Percentiles rank a stretch among this genome's conserved stretches.
Evolutionary conservation across 2,888 invertebrate genomes (phyloP).

Genomic region (Patella ulyssiponensis): DNA sequence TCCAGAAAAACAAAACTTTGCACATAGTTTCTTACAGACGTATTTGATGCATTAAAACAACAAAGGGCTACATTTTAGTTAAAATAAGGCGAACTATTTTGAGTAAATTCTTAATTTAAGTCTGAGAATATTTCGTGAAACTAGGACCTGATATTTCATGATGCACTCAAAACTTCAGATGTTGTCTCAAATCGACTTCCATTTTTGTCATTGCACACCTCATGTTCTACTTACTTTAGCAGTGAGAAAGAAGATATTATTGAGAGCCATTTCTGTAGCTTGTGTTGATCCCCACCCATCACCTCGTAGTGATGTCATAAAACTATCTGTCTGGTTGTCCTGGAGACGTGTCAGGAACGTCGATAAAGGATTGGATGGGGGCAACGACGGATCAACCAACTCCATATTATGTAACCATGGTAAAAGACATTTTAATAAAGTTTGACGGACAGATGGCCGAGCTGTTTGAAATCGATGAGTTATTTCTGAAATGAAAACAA

Average conservation of each 20-base stretch:
- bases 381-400: slow-evolving; percentile 95
- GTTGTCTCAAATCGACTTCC: too few species aligned
- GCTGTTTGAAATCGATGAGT: slow-evolving; percentile 97
- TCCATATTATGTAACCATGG: slow-evolving; percentile 99
- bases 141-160: too few species aligned
- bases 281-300: slow-evolving; percentile 98
- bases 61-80: too few species aligned
- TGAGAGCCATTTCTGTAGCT: slow-evolving; percentile 99
- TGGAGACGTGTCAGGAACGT: slow-evolving; percentile 65
- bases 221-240: slow-evolving; percentile 74
- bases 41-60: too few species aligned
- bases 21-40: too few species aligned
- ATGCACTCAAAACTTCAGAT: too few species aligned
- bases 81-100: too few species aligned
- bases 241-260: slow-evolving; percentile 98
- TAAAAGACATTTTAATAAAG: slow-evolving; percentile 90
- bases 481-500: slow-evolving; percentile 81
- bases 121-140: too few species aligned
- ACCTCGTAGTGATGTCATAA: slow-evolving; percentile 79
- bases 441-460: slow-evolving; percentile 90
- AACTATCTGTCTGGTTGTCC: slow-evolving; percentile 77
- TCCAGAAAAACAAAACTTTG: too few species aligned
- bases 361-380: slow-evolving; percentile 73
- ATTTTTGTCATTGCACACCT: too few species aligned
- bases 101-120: too few species aligned